These are phyloP conservation scores for Anolis sagrei DNA, from an alignment of 2,113 vertebrate genomes.

Conservation along the genomic window DNA sequence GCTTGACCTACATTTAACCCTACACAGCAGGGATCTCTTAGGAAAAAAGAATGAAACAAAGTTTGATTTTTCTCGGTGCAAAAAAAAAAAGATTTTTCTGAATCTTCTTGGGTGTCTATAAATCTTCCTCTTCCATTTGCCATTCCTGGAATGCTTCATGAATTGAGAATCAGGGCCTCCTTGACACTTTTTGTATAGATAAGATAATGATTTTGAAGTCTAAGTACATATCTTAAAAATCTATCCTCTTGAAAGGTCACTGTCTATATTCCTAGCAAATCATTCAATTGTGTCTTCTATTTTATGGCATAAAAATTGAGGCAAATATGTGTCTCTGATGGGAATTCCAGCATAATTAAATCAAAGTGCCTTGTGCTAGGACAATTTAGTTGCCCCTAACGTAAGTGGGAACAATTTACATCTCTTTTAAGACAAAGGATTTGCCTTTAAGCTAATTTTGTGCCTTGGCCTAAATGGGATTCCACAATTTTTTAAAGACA, in stretches of 20 bases:
- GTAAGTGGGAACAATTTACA: background rate
- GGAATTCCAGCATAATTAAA: background rate
- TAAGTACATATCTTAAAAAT: background rate
- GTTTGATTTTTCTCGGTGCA: conserved; percentile 41
- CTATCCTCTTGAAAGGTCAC: background rate
- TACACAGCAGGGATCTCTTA: conserved; percentile 46
- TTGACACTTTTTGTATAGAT: background rate
- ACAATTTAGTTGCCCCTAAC: background rate
- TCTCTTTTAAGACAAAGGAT: background rate
- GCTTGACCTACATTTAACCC: conserved; percentile 65
- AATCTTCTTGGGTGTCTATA: conserved; percentile 1
- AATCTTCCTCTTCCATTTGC: background rate
- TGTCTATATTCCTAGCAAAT: background rate
- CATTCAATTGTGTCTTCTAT: background rate
- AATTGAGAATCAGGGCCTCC: background rate
- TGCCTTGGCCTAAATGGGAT: conserved; percentile 4
- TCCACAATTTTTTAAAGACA: background rate
- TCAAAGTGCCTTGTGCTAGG: background rate
- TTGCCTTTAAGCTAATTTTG: conserved; percentile 17
- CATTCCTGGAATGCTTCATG: conserved; percentile 18
- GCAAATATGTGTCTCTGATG: background rate
- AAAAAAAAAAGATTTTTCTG: conserved; percentile 14
- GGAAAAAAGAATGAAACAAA: background rate
- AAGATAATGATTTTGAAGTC: conserved; percentile 8
- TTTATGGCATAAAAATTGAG: background rate